Conservation (phyloP, 2,797 vertebrate genomes). For the Paedocypris micromegethes region DNA sequence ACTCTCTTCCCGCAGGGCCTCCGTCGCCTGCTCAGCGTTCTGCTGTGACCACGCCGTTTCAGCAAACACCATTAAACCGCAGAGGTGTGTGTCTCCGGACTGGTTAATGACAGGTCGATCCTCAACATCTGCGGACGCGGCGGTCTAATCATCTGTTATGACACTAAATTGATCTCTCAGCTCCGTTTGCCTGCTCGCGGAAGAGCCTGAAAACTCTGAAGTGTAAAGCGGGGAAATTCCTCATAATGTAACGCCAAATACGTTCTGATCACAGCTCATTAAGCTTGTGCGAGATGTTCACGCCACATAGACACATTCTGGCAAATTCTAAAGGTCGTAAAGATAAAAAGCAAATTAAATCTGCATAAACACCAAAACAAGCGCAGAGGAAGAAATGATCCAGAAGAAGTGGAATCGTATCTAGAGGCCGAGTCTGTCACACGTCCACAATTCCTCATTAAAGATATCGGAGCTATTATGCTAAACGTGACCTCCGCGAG, state of each 20-base stretch:
- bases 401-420: constrained; percentile 33
- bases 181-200: not conserved
- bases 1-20: constrained; percentile 66
- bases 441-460: constrained; percentile 37
- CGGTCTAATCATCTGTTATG: constrained; percentile 57
- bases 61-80: constrained; percentile 53
- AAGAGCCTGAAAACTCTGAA: not conserved
- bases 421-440: constrained; percentile 21
- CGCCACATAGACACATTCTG: not conserved
- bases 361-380: constrained; percentile 44
- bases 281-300: not conserved
- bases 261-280: constrained; percentile 7
- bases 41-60: constrained; percentile 22
- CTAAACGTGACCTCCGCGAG: constrained; percentile 47
- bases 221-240: not conserved
- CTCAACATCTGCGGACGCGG: constrained; percentile 55
- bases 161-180: constrained; percentile 52
- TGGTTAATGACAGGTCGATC: constrained; percentile 57
- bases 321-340: constrained; percentile 41
- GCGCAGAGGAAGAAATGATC: constrained; percentile 44
- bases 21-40: constrained; percentile 36
- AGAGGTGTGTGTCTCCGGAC: constrained; percentile 47
- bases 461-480: constrained; percentile 42
- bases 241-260: not conserved
- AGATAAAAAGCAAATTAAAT: constrained; percentile 47